Evolutionary conservation across 2,797 vertebrate genomes (phyloP).

Genomic region (Neoniphon sammara): DNA sequence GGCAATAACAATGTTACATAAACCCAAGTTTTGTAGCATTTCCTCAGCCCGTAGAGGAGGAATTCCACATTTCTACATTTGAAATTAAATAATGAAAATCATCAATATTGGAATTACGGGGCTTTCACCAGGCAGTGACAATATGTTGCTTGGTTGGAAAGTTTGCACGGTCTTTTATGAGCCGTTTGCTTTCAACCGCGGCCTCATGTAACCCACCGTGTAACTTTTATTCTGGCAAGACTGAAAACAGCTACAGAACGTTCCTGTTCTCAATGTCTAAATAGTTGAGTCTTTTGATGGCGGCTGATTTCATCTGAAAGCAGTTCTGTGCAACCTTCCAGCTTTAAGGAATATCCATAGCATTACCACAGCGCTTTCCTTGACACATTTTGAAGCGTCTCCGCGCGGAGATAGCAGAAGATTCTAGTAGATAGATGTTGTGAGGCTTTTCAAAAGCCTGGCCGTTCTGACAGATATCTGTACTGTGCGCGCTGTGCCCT

Average conservation of each 20-base stretch:
- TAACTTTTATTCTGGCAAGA: slow-evolving; percentile 4
- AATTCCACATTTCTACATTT: too few relatives aligned
- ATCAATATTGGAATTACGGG: too few relatives aligned
- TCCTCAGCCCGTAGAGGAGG: too few relatives aligned
- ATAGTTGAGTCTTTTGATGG: slow-evolving; percentile 51
- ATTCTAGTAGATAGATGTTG: slow-evolving; percentile 60
- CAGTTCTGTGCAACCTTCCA: slow-evolving; percentile 49
- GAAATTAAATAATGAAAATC: too few relatives aligned
- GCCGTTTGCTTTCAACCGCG: slow-evolving; percentile 31
- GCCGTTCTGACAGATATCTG: slow-evolving; percentile 53
- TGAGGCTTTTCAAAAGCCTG: slow-evolving; percentile 62
- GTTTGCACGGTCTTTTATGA: slow-evolving; percentile 23
- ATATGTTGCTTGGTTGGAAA: slow-evolving; percentile 29
- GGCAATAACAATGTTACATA: too few relatives aligned
- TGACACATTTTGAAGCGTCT: slow-evolving; percentile 67
- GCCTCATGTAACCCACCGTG: slow-evolving; percentile 14
- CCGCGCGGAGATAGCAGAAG: slow-evolving; percentile 43
- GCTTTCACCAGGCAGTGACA: too few relatives aligned
- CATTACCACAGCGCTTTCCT: slow-evolving; percentile 59
- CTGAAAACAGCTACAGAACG: slow-evolving; percentile 48
- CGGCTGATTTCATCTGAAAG: slow-evolving; percentile 45
- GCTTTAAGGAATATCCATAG: slow-evolving; percentile 58
- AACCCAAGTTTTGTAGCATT: too few relatives aligned
- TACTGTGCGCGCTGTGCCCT: slow-evolving; percentile 49
- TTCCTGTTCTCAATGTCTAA: slow-evolving; percentile 37